A percentile compares a stretch with the other conserved stretches of the same genome.
These are phyloP conservation scores for Sympetrum striolatum DNA, from an alignment of 2,888 invertebrate genomes.

Conservation along the genomic window DNA sequence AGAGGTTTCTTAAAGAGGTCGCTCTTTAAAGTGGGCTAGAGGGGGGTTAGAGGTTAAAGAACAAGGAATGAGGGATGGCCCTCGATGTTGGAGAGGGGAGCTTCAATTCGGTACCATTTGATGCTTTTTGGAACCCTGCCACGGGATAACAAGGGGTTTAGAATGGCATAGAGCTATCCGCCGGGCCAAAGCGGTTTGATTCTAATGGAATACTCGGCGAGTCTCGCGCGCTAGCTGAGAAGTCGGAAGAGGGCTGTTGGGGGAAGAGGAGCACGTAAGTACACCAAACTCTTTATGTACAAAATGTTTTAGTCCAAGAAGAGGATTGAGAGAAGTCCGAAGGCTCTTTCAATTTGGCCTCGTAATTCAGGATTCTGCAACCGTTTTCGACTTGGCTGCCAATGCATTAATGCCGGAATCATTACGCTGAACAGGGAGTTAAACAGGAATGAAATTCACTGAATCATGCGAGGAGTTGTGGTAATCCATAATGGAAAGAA, in stretches of 20 bases:
- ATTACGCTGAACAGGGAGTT: too few species aligned
- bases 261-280: not conserved
- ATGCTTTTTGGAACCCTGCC: constrained; percentile 1
- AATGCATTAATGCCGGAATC: too few species aligned
- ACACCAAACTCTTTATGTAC: not conserved
- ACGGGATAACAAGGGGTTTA: not conserved
- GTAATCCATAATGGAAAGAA: too few species aligned
- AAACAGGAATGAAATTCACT: too few species aligned
- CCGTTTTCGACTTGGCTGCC: too few species aligned
- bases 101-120: not conserved
- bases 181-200: not conserved
- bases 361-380: too few species aligned
- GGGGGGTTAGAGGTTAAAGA: not conserved
- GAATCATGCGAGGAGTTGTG: too few species aligned
- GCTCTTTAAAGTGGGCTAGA: not conserved
- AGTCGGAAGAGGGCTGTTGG: not conserved
- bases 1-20: not conserved
- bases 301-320: too few species aligned
- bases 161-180: not conserved
- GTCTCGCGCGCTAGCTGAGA: not conserved
- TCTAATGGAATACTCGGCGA: not conserved
- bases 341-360: too few species aligned
- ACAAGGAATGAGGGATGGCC: not conserved
- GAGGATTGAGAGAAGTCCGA: too few species aligned
- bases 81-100: not conserved